phyloP scores from a whole-genome alignment of 2,113 vertebrate species.

The Grantiella picta region DNA sequence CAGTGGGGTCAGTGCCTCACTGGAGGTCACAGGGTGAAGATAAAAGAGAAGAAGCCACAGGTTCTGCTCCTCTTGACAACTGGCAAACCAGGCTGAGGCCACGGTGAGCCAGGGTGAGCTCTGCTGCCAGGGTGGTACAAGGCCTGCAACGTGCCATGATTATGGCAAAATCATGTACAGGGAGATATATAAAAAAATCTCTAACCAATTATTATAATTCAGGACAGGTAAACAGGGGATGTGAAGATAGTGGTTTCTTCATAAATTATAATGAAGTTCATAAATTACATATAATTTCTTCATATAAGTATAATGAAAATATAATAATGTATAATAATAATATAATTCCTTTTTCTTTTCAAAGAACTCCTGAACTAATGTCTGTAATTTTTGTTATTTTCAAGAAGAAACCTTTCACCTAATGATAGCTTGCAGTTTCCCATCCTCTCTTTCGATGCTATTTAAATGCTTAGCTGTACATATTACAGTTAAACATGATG shows the following conservation, averaged over 20 bases:
- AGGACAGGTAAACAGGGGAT: neutral
- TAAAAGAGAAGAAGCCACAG: neutral
- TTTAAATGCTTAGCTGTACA: neutral
- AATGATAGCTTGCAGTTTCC: neutral
- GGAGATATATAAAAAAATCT: neutral
- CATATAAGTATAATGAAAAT: neutral
- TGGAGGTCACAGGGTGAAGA: neutral
- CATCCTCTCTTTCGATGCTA: neutral
- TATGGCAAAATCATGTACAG: neutral
- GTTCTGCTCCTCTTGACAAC: neutral
- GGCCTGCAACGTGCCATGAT: neutral
- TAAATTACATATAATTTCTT: neutral
- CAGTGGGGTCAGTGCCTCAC: fast-evolving
- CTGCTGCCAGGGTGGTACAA: neutral
- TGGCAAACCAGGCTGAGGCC: neutral
- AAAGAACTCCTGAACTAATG: neutral
- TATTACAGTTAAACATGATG: neutral
- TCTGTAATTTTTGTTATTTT: neutral
- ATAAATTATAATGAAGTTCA: neutral
- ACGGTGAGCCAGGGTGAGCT: fast-evolving
- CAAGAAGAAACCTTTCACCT: neutral
- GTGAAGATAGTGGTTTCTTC: neutral
- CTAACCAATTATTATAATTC: neutral
- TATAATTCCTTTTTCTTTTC: neutral
- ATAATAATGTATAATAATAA: neutral